Percentiles rank a stretch among this genome's conserved stretches.
Conservation (phyloP, 1,140 invertebrate genomes). For the Helicoverpa zea region DNA sequence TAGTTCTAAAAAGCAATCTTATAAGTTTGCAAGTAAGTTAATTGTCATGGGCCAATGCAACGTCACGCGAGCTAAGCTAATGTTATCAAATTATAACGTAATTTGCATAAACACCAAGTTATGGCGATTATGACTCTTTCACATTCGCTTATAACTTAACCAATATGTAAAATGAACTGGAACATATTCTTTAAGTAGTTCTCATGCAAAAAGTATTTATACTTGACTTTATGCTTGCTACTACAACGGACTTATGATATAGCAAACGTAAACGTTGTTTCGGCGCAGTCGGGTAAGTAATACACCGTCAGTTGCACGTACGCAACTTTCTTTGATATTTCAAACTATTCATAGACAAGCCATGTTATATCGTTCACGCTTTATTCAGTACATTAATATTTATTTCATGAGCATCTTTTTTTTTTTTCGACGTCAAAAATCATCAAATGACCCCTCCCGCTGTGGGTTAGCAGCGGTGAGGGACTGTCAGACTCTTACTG, state of each 20-base stretch:
- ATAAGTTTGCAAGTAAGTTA: background rate
- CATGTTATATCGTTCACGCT: no score
- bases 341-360: no score
- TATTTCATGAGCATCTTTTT: no score
- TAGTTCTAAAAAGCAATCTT: background rate
- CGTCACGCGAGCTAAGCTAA: constrained; percentile 2
- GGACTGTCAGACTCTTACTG: no score
- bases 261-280: no score
- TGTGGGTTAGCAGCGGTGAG: no score
- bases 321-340: no score
- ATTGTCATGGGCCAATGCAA: background rate
- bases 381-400: no score
- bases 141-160: background rate
- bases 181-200: background rate
- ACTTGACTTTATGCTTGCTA: background rate
- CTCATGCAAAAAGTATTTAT: background rate
- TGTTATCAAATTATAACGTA: constrained; percentile 31
- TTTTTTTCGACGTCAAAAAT: no score
- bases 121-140: background rate
- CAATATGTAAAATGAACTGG: background rate
- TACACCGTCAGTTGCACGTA: no score
- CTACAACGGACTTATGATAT: background rate
- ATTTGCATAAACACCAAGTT: constrained; percentile 28
- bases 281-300: no score
- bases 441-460: no score